Percentiles rank a stretch among this genome's conserved stretches.
Conservation (phyloP, 2,113 vertebrate species). For the Trematomus loennbergii region DNA sequence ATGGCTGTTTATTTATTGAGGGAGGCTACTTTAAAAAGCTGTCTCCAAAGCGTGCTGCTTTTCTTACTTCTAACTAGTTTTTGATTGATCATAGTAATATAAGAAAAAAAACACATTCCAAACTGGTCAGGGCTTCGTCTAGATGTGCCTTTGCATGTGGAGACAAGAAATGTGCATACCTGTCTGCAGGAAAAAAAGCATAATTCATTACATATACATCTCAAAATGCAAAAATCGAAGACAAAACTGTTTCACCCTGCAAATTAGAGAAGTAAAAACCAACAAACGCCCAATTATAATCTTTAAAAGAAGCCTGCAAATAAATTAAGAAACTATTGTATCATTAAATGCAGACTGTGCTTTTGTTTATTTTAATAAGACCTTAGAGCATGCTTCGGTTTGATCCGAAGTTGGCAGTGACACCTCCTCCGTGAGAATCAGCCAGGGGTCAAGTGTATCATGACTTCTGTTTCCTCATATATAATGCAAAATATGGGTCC, state of each 20-base stretch:
- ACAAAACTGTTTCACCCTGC: background rate
- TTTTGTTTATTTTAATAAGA: background rate
- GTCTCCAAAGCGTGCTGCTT: background rate
- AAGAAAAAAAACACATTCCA: conserved; percentile 20
- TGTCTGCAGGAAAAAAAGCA: conserved; percentile 8
- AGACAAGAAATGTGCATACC: conserved; percentile 24
- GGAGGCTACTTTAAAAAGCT: background rate
- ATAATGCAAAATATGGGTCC: background rate
- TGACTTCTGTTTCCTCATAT: background rate
- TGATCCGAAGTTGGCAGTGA: background rate
- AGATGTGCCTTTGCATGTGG: conserved; percentile 16
- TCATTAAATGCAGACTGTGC: background rate
- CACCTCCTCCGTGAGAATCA: background rate
- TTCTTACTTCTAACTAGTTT: background rate
- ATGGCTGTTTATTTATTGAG: no score
- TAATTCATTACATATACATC: background rate
- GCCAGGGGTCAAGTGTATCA: background rate
- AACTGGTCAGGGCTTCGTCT: conserved; percentile 4
- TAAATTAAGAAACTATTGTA: background rate
- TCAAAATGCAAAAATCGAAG: background rate
- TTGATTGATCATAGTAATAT: background rate
- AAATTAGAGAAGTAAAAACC: background rate
- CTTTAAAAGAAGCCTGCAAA: background rate
- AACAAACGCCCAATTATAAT: background rate
- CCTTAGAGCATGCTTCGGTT: background rate